Evolutionary conservation across 2,888 invertebrate genomes (phyloP), one percentile per base, ranked within the genome.

Genomic region (Pyrrhosoma nymphula): DNA sequence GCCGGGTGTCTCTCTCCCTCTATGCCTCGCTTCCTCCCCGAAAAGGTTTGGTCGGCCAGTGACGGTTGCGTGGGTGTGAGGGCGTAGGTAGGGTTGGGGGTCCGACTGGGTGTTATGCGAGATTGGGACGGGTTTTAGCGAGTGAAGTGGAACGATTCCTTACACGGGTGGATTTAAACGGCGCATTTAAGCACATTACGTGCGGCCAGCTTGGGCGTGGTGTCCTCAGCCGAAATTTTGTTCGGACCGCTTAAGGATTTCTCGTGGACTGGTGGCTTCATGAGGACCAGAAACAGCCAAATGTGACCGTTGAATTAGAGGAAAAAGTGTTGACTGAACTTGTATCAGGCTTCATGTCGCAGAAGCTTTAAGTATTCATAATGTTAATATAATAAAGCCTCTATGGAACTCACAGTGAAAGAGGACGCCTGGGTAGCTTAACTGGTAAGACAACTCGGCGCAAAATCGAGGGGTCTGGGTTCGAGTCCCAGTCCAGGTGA

Each of bases 131-230:
- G 82, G 82, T 82, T 82, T 20, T 14, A 82, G 82, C 82, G 82
- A 82, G 82, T 82, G 82, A 35, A 82, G 82, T 82, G 82, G 82
- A 82, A 82, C 82, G 82, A 82, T 82, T 82, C 82, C 82, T 60
- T 82, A 82, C 82, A 82, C 30, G 82, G 82, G 82, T 82, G 30
- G 35, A 82, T 82, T 82, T 82, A 82, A 82, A 82, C 82, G 30
- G 35, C 82, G 35, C 82, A 35, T 82, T 82, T 82, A 82, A 82
- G 82, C 82, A 82, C 82, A 35, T 82, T 82, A 82, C 10, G 14
- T 82, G 82, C 35, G 82, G 82, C 82, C 26, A 18, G 35, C 18
- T 3, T 82, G 82, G 82, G 35, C 35, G 82, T 35, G 82, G 30
- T 18, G 35, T 26, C 26, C 82, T 35, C 35, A 14, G 35, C 18